Evolutionary conservation across 2,797 vertebrate species (phyloP).

Genomic region (Etheostoma perlongum): DNA sequence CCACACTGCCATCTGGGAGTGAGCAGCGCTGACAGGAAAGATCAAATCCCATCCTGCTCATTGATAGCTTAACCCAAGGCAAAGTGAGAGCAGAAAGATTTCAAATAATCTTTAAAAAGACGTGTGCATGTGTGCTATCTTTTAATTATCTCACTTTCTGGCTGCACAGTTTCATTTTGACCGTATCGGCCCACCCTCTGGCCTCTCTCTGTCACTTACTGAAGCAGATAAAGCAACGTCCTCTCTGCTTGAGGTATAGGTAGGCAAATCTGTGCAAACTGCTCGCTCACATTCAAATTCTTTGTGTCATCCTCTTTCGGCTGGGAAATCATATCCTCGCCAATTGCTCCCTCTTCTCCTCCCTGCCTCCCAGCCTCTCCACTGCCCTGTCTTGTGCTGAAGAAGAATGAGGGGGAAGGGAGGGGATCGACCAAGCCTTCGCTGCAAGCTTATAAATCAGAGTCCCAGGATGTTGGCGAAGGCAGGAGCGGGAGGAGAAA

Average conservation of each 20-base stretch:
- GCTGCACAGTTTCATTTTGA: slow-evolving; percentile 46
- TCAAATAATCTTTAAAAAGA: slow-evolving; percentile 38
- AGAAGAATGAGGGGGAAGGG: slow-evolving; percentile 1
- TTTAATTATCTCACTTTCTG: slow-evolving; percentile 62
- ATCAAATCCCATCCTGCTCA: slow-evolving; percentile 35
- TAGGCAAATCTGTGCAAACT: slow-evolving; percentile 53
- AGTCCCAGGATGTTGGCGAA: slow-evolving; percentile 42
- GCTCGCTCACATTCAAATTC: slow-evolving; percentile 68
- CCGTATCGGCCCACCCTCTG: slow-evolving; percentile 44
- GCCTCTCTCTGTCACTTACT: slow-evolving; percentile 27
- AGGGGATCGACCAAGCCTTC: slow-evolving; percentile 11
- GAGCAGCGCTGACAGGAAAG: slow-evolving; percentile 7
- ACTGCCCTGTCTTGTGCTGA: slow-evolving; percentile 32
- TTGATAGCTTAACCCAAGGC: slow-evolving; percentile 28
- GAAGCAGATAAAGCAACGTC: slow-evolving; percentile 40
- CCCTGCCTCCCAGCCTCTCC: slow-evolving; percentile 14
- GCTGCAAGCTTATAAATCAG: slow-evolving; percentile 69
- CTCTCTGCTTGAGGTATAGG: slow-evolving; percentile 40
- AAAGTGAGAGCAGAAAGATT: slow-evolving; percentile 27
- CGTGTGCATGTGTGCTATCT: slow-evolving; percentile 10
- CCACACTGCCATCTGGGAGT: slow-evolving; percentile 59
- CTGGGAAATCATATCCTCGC: slow-evolving; percentile 55
- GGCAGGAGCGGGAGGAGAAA: slow-evolving; percentile 41
- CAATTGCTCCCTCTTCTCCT: slow-evolving; percentile 13
- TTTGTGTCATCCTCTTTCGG: slow-evolving; percentile 59